Conservation (phyloP, 2,113 vertebrate species). For the Tenrec ecaudatus region DNA sequence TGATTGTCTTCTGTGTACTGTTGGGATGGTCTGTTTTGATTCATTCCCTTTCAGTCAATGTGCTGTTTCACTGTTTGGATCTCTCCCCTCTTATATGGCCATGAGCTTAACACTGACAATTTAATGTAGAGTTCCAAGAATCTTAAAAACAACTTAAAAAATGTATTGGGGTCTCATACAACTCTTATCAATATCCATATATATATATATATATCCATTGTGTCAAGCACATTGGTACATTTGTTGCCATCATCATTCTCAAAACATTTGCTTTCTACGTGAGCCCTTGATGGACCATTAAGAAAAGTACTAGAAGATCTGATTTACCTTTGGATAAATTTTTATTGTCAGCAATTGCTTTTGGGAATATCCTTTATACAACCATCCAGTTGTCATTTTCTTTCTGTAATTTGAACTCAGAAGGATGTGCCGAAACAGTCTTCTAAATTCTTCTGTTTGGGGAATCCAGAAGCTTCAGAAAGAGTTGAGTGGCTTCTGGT, state of each 20-base stretch:
- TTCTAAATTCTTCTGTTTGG: constrained; percentile 93
- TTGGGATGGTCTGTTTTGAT: constrained; percentile 85
- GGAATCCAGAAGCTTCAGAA: constrained; percentile 94
- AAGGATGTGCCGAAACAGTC: constrained; percentile 91
- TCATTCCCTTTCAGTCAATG: background rate
- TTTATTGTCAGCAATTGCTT: constrained; percentile 93
- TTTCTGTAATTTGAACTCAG: constrained; percentile 93
- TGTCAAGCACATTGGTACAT: no score
- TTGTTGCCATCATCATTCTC: no score
- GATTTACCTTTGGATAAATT: constrained; percentile 96
- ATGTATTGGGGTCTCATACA: no score
- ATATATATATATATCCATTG: no score
- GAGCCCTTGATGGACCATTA: constrained; percentile 91
- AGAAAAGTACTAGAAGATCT: constrained; percentile 96
- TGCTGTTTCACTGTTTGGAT: constrained; percentile 88
- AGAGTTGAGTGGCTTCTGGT: constrained; percentile 95
- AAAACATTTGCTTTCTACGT: no score
- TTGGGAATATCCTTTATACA: constrained; percentile 96
- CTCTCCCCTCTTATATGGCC: constrained; percentile 92
- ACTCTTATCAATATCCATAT: no score
- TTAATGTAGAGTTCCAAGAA: constrained; percentile 94
- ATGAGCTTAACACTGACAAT: constrained; percentile 95
- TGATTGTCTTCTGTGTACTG: constrained; percentile 91
- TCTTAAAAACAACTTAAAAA: constrained; percentile 93
- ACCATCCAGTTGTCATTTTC: constrained; percentile 98